Base-by-base conservation (phyloP, 1,140 invertebrate species). In the Manduca sexta region DNA sequence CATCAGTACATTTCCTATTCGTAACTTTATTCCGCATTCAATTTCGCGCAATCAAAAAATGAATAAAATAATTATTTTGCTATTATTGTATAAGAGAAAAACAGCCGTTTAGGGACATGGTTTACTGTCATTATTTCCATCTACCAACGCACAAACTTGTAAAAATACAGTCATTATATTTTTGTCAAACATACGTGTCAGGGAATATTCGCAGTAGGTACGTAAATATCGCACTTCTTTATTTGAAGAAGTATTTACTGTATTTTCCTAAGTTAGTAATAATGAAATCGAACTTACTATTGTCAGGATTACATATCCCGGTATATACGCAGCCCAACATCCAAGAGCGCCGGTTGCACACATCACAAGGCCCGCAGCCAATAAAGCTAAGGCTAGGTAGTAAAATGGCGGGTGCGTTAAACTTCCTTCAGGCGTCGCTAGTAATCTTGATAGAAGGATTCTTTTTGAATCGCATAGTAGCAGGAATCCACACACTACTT, bases 241-340 rank as follows among this genome's bases (percentile, higher is more conserved):
- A n/a, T n/a, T n/a, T n/a, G 45, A 51, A 1, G 4, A 31, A 1
- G 30, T 38, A 8, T 12, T 7, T 2, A 3, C 14, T 15, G 14
- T 12, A 13, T 0, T 13, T 13, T 12, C 14, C 6, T 31, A 30
- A 31, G 7, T 6, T 30, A 44, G 14, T 30, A 42, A 13, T 37
- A 40, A 45, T 26, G 34, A 8, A 38, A 55, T 56, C n/a, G 34
- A 34, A 86, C 89, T 89, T 88, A 92, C 92, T 35, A 90, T 77
- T 47, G 89, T 90, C 12, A 94, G 85, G 35, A 93, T 87, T 65
- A 90, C 90, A 59, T 92, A 92, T 66, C 91, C 93, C 56, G 92
- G 88, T 49, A 92, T 78, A 68, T 93, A 93, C 6, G 91, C 91
- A 1, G 92, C 92, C 91, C 93, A 94, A 63, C 92, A 94, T 18